Conservation (phyloP, 2,113 vertebrate genomes). For the Spea multiplicata region DNA sequence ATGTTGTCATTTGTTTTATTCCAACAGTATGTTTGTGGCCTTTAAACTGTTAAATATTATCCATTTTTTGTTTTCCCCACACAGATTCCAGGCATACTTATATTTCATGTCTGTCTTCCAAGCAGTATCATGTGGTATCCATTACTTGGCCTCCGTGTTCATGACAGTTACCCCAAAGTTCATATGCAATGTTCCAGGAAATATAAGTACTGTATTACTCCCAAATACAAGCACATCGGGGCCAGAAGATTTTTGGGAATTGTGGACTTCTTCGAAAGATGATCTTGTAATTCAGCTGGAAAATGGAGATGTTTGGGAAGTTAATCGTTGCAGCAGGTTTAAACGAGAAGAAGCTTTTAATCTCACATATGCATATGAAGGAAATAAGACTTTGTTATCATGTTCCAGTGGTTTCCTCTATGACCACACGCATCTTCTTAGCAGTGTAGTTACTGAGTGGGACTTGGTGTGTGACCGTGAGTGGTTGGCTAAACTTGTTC, state of each 20-base stretch:
- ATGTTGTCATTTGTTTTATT: background rate
- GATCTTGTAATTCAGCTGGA: slow-evolving; percentile 72
- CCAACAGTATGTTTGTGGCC: background rate
- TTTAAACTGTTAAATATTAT: background rate
- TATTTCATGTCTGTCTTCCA: slow-evolving; percentile 89
- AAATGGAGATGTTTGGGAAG: slow-evolving; percentile 84
- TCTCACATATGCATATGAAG: slow-evolving; percentile 70
- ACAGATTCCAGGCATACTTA: slow-evolving; percentile 84
- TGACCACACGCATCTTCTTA: slow-evolving; percentile 74
- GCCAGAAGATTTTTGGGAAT: slow-evolving; percentile 71
- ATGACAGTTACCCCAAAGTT: slow-evolving; percentile 81
- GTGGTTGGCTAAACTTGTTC: slow-evolving; percentile 84
- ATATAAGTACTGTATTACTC: slow-evolving; percentile 72
- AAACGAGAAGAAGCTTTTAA: slow-evolving; percentile 56
- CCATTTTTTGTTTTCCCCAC: background rate
- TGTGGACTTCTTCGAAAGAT: slow-evolving; percentile 59
- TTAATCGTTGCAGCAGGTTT: slow-evolving; percentile 72
- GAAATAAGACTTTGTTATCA: slow-evolving; percentile 67
- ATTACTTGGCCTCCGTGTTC: slow-evolving; percentile 90
- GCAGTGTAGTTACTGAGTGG: slow-evolving; percentile 85
- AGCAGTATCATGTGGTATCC: slow-evolving; percentile 84
- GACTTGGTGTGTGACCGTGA: slow-evolving; percentile 85
- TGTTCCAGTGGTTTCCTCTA: slow-evolving; percentile 77
- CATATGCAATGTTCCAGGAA: slow-evolving; percentile 70
- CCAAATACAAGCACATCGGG: slow-evolving; percentile 66